Base-by-base conservation (phyloP, 2,113 vertebrate genomes). In the Pterocles burchelli region DNA sequence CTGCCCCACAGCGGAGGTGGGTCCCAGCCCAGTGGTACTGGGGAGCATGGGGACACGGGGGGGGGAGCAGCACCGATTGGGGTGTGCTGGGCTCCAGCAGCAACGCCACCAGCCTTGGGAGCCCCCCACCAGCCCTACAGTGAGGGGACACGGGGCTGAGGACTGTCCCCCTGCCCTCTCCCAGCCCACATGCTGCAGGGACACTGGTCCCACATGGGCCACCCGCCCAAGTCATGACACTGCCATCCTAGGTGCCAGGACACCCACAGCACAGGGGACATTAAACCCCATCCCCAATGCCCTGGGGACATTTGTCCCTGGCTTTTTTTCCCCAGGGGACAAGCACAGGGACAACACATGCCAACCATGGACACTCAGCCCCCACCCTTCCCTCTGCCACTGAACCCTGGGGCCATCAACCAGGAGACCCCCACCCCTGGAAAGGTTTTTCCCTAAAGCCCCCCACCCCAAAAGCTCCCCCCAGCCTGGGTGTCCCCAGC, bases 151-250 rank as follows among this genome's bases (percentile, higher is more conserved):
- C 1, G 0, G 20, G 28, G 52, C 33, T 72, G 58, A 9, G 0
- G 3, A 5, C 5, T 4, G 3, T 24, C 67, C 36, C 45, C 15
- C 24, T 19, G 48, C 33, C 49, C 59, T 33, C 25, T 59, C 33
- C 59, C 36, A 38, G 49, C 22, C 74, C 2, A 10, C 12, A 7
- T 4, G 2, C 57, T 31, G 33, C 31, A 16, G 77, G 51, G 71
- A 58, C 13, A 3, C 29, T 3, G 11, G 17, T 51, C 43, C 43
- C 14, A 15, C 31, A 2, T 0, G 6, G n/a, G 26, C 68, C 43
- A 26, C 13, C 8, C 6, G 13, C 51, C 61, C 1, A 2, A 65
- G 25, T 17, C 22, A 1, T 0, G 2, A 4, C 13, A 0, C 4
- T 33, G 41, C 34, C 62, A 46, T 25, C 0, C 0, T 34, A 4